phyloP scores from a whole-genome alignment of 2,797 vertebrate species.

The Acanthurus tractus region DNA sequence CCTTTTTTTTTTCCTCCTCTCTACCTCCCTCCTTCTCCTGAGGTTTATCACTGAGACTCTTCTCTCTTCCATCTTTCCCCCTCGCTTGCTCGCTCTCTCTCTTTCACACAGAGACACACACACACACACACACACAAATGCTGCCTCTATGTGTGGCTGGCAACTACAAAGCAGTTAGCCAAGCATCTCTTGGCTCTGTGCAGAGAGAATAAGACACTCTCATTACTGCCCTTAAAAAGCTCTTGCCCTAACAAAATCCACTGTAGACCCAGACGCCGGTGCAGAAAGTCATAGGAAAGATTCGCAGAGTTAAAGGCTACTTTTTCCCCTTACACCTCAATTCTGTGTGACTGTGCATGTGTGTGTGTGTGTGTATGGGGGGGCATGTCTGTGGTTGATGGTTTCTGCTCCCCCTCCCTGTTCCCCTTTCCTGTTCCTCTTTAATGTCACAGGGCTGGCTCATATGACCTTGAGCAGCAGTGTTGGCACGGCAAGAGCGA shows the following conservation, averaged over 20 bases:
- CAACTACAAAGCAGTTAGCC: constrained; percentile 96
- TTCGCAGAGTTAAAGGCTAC: constrained; percentile 69
- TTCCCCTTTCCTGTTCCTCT: constrained; percentile 84
- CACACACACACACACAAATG: constrained; percentile 54
- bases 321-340: constrained; percentile 74
- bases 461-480: constrained; percentile 97
- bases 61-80: constrained; percentile 55
- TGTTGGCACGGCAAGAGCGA: constrained; percentile 90
- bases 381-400: constrained; percentile 81
- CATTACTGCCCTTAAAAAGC: constrained; percentile 89
- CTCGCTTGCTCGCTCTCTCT: constrained; percentile 17
- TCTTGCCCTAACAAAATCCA: constrained; percentile 73
- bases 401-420: constrained; percentile 67
- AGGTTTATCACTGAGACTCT: constrained; percentile 76
- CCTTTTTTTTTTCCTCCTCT: constrained; percentile 55
- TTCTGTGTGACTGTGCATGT: constrained; percentile 22
- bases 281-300: constrained; percentile 61
- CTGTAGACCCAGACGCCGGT: constrained; percentile 51
- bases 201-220: constrained; percentile 93
- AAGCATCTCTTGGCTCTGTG: constrained; percentile 95
- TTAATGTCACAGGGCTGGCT: constrained; percentile 98
- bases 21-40: constrained; percentile 55
- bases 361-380: constrained; percentile 20
- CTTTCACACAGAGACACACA: constrained; percentile 22
- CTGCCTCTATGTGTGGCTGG: constrained; percentile 80